A percentile compares a stretch with the other conserved stretches of the same genome.
Conservation (phyloP, 2,888 invertebrate genomes). For the Onthophagus sagittarius region DNA sequence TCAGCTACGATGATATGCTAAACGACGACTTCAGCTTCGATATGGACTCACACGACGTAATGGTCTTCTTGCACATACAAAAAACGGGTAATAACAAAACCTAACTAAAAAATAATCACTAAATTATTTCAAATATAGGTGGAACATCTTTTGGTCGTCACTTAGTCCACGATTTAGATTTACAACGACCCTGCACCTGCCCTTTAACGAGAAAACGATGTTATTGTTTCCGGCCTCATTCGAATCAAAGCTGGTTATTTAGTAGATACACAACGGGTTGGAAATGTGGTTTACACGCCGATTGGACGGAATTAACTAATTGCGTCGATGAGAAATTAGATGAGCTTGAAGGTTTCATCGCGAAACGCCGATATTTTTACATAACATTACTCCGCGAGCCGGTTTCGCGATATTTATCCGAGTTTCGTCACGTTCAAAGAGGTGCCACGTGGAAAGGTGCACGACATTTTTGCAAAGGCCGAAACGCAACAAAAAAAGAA, state of each 20-base stretch:
- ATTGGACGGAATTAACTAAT: constrained; percentile 93
- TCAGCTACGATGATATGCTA: constrained; percentile 82
- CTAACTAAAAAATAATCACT: neutral
- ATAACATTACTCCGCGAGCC: constrained; percentile 94
- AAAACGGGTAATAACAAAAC: constrained; percentile 68
- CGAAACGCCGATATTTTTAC: constrained; percentile 78
- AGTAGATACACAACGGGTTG: constrained; percentile 96
- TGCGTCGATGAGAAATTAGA: constrained; percentile 91
- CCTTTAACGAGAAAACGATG: constrained; percentile 84
- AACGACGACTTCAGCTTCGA: constrained; percentile 86
- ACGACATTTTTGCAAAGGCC: constrained; percentile 68
- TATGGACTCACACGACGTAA: constrained; percentile 91
- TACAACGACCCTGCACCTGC: constrained; percentile 91
- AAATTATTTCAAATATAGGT: constrained; percentile 47
- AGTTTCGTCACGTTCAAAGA: constrained; percentile 93
- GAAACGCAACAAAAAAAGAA: constrained; percentile 74
- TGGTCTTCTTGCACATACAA: constrained; percentile 98
- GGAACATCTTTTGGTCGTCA: constrained; percentile 97
- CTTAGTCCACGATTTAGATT: constrained; percentile 90
- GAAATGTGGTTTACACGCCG: constrained; percentile 97
- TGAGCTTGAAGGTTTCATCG: constrained; percentile 65
- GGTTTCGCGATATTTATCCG: constrained; percentile 87
- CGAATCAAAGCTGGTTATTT: constrained; percentile 95
- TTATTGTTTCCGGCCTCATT: constrained; percentile 87
- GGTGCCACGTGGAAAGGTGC: constrained; percentile 95